Percentiles rank a stretch among this genome's conserved stretches.
Evolutionary conservation across 2,797 vertebrate species (phyloP).

Genomic region (Megalops cyprinoides): DNA sequence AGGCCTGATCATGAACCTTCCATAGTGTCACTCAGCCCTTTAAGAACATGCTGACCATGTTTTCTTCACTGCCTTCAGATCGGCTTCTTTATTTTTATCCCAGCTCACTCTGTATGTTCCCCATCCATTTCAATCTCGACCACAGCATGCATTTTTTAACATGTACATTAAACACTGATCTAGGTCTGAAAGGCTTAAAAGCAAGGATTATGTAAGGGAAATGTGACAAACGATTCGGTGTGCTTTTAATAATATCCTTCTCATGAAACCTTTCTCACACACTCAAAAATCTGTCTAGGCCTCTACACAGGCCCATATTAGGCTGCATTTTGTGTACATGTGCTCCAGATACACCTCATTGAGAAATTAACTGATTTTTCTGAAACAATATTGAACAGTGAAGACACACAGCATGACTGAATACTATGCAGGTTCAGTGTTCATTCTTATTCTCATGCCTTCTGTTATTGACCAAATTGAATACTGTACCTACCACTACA

Average conservation of each 20-base stretch:
- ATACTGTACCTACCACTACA: not conserved
- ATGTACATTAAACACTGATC: not conserved
- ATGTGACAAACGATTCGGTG: constrained; percentile 21
- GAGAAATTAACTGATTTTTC: too few species aligned
- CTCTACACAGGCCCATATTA: not conserved
- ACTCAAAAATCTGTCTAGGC: not conserved
- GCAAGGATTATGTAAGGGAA: constrained; percentile 33
- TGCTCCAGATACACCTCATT: too few species aligned
- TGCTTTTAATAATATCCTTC: not conserved
- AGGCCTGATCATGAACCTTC: constrained; percentile 8
- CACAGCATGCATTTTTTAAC: constrained; percentile 48
- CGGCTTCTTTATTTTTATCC: not conserved
- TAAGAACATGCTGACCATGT: not conserved
- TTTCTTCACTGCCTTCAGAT: not conserved
- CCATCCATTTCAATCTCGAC: not conserved
- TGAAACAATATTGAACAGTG: too few species aligned
- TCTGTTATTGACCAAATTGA: not conserved
- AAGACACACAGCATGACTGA: not conserved
- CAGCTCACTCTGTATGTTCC: not conserved
- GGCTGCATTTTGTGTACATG: not conserved
- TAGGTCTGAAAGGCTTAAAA: constrained; percentile 39
- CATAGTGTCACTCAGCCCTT: not conserved
- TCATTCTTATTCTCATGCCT: not conserved
- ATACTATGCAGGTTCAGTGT: not conserved
- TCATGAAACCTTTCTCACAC: not conserved